Conservation (phyloP, 2,888 invertebrate species). For the Cheilosia grossa region DNA sequence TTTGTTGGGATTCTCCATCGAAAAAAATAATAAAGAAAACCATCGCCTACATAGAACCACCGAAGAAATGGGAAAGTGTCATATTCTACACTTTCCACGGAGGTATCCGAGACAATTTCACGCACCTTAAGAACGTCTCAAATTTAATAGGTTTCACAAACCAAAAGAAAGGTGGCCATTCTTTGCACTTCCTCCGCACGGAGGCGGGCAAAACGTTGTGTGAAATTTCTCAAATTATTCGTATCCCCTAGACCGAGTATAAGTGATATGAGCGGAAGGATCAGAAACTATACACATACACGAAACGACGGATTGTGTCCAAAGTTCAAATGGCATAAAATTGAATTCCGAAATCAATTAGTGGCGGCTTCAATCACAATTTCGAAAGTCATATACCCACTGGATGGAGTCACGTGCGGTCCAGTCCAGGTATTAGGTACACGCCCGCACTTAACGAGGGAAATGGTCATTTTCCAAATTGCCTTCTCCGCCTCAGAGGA, state of each 20-base stretch:
- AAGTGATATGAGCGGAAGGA: background rate
- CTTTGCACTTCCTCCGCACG: conserved; percentile 59
- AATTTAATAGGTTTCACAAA: conserved; percentile 61
- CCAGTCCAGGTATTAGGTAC: background rate
- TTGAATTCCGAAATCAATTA: conserved; percentile 71
- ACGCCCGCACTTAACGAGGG: conserved; percentile 7
- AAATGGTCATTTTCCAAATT: background rate
- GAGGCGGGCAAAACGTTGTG: conserved; percentile 53
- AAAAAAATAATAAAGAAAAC: conserved; percentile 23
- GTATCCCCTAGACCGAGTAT: conserved; percentile 27
- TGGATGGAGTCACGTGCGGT: conserved; percentile 60
- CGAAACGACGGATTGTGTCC: conserved; percentile 8
- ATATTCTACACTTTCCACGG: conserved; percentile 62
- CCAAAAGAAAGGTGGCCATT: conserved; percentile 62
- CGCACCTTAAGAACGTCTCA: conserved; percentile 71
- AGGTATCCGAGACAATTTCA: conserved; percentile 54
- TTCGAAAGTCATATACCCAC: conserved; percentile 21
- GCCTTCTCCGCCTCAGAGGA: conserved; percentile 11
- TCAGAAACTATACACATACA: conserved; percentile 9
- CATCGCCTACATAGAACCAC: conserved; percentile 43
- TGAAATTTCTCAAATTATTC: conserved; percentile 69
- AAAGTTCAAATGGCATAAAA: conserved; percentile 57
- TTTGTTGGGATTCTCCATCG: conserved; percentile 45
- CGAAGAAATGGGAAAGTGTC: conserved; percentile 57
- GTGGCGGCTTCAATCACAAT: conserved; percentile 53